Evolutionary conservation across 2,888 invertebrate genomes (phyloP), one percentile per base, ranked within the genome.

Genomic region (Agrypnus murinus): DNA sequence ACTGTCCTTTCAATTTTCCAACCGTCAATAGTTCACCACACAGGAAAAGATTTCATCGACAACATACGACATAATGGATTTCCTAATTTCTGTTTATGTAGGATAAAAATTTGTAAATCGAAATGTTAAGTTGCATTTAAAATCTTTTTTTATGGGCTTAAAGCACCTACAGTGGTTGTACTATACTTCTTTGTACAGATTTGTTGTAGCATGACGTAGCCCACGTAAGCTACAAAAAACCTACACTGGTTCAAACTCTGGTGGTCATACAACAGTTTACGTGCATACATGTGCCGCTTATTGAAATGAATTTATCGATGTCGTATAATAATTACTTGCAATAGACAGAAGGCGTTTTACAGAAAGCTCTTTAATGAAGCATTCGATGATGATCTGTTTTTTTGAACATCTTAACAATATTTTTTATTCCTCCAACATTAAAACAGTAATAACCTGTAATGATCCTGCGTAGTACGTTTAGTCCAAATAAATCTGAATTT

Each of bases 171-270:
- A 48, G 25, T 10, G 12, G 48, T 25, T 9, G 14, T 25, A 25
- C 25, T n/a, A 9, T 48, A 25, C 48, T 25, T 48, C 48, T 48
- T 48, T 48, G 48, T 48, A 25, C 25, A 48, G 48, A n/a, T 48
- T n/a, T 31, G 25, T 25, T 48, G 48, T 48, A 48, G 48, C 48
- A 48, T 48, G 25, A 48, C 48, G 25, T 48, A 8, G 48, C 48
- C 48, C 48, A 48, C 48, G n/a, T 25, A n/a, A 5, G 17, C 8
- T 15, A 45, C 45, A 45, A 48, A 48, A 48, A 48, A 8, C 48
- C 48, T 48, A 48, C 48, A 48, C 48, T 9, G 2, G n/a, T 25
- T 48, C n/a, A 48, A 48, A 48, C 48, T 48, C n/a, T 17, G 25
- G 48, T 48, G 48, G 25, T 25, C 31, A 48, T 10, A 10, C 25